Percentiles rank a stretch among this genome's conserved stretches.
Evolutionary conservation across 2,113 vertebrate species (phyloP).

Genomic region (Podarcis raffonei): DNA sequence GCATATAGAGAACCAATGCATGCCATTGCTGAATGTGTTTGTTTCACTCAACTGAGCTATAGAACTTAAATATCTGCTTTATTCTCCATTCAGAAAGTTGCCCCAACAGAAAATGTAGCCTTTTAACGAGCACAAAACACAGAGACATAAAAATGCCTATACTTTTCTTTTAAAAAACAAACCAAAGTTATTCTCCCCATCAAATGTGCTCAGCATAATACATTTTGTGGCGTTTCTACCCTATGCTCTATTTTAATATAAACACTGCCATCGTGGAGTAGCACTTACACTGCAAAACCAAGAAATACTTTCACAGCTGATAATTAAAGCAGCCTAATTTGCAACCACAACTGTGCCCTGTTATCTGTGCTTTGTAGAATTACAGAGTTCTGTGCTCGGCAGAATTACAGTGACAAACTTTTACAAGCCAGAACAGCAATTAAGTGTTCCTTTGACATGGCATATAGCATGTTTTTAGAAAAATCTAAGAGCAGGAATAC

Average conservation of each 20-base stretch:
- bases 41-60: not conserved
- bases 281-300: conserved; percentile 59
- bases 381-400: conserved; percentile 58
- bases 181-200: not conserved
- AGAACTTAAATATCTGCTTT: not conserved
- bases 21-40: not conserved
- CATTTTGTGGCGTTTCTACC: conserved; percentile 7
- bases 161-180: not conserved
- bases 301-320: conserved; percentile 52
- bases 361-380: conserved; percentile 64
- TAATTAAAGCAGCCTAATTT: conserved; percentile 72
- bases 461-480: conserved; percentile 42
- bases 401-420: conserved; percentile 46
- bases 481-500: conserved; percentile 41
- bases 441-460: conserved; percentile 59
- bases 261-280: conserved; percentile 41
- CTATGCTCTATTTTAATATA: conserved; percentile 41
- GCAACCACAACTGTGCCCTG: conserved; percentile 60
- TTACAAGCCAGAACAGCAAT: conserved; percentile 59
- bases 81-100: not conserved
- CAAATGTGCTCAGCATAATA: not conserved
- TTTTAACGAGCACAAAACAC: not conserved
- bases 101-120: not conserved
- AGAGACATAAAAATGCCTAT: not conserved
- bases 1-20: not conserved